Percentiles rank a stretch among this genome's conserved stretches.
Conservation (phyloP, 2,888 invertebrate species). For the Leptinotarsa haldemani region DNA sequence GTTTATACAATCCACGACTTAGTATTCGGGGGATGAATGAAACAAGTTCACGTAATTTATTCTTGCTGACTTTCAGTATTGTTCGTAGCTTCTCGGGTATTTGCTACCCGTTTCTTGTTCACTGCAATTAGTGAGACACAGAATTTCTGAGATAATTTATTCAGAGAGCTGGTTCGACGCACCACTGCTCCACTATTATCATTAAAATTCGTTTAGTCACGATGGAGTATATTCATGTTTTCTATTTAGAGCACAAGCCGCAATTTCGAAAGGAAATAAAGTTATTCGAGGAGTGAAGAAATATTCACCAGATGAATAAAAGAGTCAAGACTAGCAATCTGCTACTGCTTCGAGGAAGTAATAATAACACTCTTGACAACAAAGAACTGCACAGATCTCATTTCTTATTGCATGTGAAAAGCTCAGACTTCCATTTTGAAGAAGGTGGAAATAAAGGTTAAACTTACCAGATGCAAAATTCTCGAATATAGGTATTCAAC, state of each 20-base stretch:
- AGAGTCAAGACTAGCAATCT: no score
- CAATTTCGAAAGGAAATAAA: no score
- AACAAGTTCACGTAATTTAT: conserved; percentile 58
- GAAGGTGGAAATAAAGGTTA: no score
- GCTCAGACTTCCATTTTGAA: no score
- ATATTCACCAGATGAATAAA: no score
- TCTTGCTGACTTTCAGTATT: conserved; percentile 60
- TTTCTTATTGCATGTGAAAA: no score
- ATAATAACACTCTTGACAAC: no score
- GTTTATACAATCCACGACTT: conserved; percentile 64
- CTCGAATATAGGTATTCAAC: no score
- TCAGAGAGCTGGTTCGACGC: conserved; percentile 59
- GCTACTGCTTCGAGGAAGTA: no score
- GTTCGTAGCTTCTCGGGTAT: conserved; percentile 48
- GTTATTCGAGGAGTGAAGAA: no score
- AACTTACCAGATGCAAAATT: no score
- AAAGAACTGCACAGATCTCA: no score
- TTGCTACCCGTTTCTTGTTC: conserved; percentile 62
- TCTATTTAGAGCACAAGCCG: not conserved
- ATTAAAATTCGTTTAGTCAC: conserved; percentile 19
- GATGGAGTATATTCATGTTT: not conserved
- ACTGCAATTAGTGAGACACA: conserved; percentile 61
- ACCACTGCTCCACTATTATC: conserved; percentile 56
- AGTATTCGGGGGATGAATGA: conserved; percentile 59
- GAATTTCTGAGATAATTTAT: conserved; percentile 64